Evolutionary conservation across 2,797 vertebrate species (phyloP).

Genomic region (Gorsachius magnificus): DNA sequence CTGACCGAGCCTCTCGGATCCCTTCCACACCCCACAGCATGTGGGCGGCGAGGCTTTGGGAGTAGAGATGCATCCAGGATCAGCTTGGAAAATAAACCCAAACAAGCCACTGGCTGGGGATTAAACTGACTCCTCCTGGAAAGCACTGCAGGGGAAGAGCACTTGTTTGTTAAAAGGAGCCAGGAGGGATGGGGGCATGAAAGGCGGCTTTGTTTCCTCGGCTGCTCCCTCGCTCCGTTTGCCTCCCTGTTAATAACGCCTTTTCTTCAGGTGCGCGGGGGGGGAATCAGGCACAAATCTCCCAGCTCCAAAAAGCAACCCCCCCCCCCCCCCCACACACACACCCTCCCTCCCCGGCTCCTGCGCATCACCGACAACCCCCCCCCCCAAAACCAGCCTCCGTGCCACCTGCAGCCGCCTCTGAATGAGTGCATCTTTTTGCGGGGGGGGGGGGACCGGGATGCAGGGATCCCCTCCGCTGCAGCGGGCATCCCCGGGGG

Average conservation of each 20-base stretch:
- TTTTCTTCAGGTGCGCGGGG: not conserved
- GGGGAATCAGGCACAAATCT: not conserved
- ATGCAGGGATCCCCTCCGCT: not conserved
- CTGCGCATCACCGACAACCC: not conserved
- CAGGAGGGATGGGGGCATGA: conserved; percentile 23
- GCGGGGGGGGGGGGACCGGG: not conserved
- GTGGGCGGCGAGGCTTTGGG: not conserved
- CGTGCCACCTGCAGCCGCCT: not conserved
- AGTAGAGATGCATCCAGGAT: not conserved
- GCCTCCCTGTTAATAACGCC: not conserved
- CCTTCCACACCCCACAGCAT: not conserved
- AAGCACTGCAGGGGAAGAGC: conserved; percentile 27
- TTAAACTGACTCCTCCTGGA: conserved; percentile 31
- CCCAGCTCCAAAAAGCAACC: not conserved
- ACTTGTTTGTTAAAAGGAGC: conserved; percentile 40
- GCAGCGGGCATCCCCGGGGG: conserved; percentile 1
- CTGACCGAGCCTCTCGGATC: not conserved
- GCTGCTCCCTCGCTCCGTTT: not conserved
- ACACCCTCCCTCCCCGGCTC: no score
- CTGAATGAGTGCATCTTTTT: not conserved
- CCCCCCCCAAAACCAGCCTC: no score
- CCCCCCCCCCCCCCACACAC: no score
- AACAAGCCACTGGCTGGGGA: not conserved
- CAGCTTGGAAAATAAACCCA: not conserved
- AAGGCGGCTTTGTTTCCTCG: conserved; percentile 46